phyloP scores from a whole-genome alignment of 2,113 vertebrate genomes.

The Macrotis lagotis region DNA sequence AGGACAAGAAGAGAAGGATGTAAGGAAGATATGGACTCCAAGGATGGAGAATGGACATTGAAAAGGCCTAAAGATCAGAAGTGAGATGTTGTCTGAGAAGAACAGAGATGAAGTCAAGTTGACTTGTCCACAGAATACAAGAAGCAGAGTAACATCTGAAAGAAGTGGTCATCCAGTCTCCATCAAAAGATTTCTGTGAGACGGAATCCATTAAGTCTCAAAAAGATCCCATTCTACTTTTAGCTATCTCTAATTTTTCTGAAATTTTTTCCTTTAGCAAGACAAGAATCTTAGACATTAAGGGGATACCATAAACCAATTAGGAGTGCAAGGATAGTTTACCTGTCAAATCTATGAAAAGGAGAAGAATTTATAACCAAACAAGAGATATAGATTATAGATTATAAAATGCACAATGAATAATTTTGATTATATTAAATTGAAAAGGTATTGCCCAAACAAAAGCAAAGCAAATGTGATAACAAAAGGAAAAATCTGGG shows the following conservation, averaged over 20 bases:
- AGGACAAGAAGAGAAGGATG: neutral
- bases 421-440: too few relatives aligned
- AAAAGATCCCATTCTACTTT: neutral
- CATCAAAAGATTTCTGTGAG: neutral
- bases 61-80: neutral
- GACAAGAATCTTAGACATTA: too few relatives aligned
- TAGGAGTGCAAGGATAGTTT: too few relatives aligned
- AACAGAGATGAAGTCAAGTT: neutral
- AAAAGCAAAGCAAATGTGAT: too few relatives aligned
- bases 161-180: neutral
- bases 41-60: neutral
- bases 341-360: too few relatives aligned
- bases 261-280: too few relatives aligned
- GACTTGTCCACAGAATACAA: neutral
- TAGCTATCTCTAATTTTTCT: neutral
- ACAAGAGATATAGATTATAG: too few relatives aligned
- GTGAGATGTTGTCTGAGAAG: neutral
- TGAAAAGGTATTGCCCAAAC: too few relatives aligned
- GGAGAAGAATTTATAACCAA: too few relatives aligned
- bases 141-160: neutral
- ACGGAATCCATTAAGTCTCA: neutral
- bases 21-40: neutral
- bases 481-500: too few relatives aligned
- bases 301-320: too few relatives aligned
- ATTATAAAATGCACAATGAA: too few relatives aligned